Evolutionary conservation across 1,140 invertebrate species (phyloP).

Genomic region (Habropoda laboriosa): DNA sequence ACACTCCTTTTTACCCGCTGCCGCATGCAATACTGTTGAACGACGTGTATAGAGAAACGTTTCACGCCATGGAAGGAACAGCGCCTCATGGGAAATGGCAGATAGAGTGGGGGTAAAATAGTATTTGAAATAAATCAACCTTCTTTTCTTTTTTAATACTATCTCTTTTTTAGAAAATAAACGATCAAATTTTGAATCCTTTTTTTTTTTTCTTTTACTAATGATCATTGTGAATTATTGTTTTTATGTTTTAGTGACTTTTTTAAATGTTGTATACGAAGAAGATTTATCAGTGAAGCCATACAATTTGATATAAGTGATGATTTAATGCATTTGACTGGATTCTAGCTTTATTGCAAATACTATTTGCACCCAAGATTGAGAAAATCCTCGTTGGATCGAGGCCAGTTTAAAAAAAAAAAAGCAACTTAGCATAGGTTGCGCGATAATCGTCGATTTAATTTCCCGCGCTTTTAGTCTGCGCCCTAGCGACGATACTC

Average conservation of each 20-base stretch:
- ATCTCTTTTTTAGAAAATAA: background rate
- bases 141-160: background rate
- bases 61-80: background rate
- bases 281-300: background rate
- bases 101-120: background rate
- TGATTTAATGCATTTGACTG: background rate
- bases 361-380: constrained; percentile 10
- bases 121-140: constrained; percentile 9
- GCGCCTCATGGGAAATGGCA: background rate
- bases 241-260: background rate
- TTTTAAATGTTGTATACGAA: background rate
- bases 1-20: constrained; percentile 24
- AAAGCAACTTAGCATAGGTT: background rate
- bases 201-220: background rate
- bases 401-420: constrained; percentile 24
- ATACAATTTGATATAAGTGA: background rate
- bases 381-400: background rate
- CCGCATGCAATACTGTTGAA: background rate
- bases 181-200: background rate
- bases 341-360: constrained; percentile 3
- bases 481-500: background rate
- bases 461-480: background rate
- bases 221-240: background rate
- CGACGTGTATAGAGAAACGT: background rate
- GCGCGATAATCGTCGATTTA: background rate